A percentile compares a stretch with the other conserved stretches of the same genome.
Conservation (phyloP, 2,888 invertebrate genomes). For the Epinotia demarniana region DNA sequence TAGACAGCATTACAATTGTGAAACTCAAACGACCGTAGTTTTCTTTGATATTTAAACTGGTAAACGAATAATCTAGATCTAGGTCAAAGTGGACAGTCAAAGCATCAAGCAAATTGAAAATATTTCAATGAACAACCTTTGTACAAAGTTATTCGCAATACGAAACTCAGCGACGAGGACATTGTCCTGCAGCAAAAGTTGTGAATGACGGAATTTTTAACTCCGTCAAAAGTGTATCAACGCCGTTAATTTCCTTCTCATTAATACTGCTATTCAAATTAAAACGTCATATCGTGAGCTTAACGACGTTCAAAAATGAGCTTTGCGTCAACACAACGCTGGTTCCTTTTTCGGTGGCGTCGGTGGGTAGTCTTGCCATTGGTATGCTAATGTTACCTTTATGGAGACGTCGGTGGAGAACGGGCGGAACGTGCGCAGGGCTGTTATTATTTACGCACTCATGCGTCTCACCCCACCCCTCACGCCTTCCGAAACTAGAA, state of each 20-base stretch:
- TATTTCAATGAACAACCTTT: slow-evolving; percentile 27
- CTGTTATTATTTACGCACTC: too few species aligned
- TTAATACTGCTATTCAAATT: background rate
- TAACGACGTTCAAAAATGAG: background rate
- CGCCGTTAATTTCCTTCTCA: slow-evolving; percentile 38
- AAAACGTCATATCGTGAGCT: background rate
- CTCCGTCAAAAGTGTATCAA: slow-evolving; percentile 41
- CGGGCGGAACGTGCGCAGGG: slow-evolving; percentile 32
- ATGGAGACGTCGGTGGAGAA: slow-evolving; percentile 42
- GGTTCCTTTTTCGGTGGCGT: slow-evolving; percentile 6
- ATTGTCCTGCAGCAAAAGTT: slow-evolving; percentile 27
- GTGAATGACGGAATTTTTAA: slow-evolving; percentile 34
- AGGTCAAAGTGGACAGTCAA: slow-evolving; percentile 24
- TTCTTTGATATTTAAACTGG: slow-evolving; percentile 4
- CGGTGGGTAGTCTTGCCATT: slow-evolving; percentile 12
- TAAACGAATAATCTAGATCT: slow-evolving; percentile 16
- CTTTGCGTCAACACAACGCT: background rate
- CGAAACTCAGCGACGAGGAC: slow-evolving; percentile 17
- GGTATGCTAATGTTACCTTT: slow-evolving; percentile 25
- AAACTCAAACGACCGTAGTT: slow-evolving; percentile 19
- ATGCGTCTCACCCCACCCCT: too few species aligned
- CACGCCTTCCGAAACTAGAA: too few species aligned
- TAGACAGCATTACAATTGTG: background rate
- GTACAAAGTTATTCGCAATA: slow-evolving; percentile 20
- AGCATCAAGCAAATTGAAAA: slow-evolving; percentile 33